A percentile compares a stretch with the other conserved stretches of the same genome.
phyloP scores from a whole-genome alignment of 2,888 invertebrate species.

The Campoplex nolae region DNA sequence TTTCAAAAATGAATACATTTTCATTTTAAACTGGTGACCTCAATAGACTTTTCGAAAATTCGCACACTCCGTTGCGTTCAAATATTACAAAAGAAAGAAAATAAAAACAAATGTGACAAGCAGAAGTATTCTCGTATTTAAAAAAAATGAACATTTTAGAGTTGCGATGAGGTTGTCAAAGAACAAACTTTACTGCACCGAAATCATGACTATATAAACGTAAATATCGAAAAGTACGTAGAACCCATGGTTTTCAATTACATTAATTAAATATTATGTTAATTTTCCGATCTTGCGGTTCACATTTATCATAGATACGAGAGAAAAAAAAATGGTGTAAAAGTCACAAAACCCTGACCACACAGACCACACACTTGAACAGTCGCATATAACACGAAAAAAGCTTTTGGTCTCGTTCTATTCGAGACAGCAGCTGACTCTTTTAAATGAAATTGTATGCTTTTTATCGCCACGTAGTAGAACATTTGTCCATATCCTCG shows the following conservation, averaged over 20 bases:
- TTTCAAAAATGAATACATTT: not conserved
- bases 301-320: slow-evolving; percentile 50
- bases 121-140: not conserved
- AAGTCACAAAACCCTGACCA: slow-evolving; percentile 34
- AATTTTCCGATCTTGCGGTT: slow-evolving; percentile 47
- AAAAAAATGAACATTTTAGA: not conserved
- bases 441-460: slow-evolving; percentile 63
- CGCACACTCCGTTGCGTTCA: not conserved
- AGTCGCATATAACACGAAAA: slow-evolving; percentile 34
- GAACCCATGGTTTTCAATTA: slow-evolving; percentile 42
- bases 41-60: not conserved
- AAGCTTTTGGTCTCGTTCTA: slow-evolving; percentile 64
- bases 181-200: slow-evolving; percentile 29
- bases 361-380: slow-evolving; percentile 32
- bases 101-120: slow-evolving; percentile 17
- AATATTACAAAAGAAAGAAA: not conserved
- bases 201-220: slow-evolving; percentile 42
- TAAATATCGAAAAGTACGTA: slow-evolving; percentile 25
- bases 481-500: slow-evolving; percentile 52
- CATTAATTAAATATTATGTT: slow-evolving; percentile 56
- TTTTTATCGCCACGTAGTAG: slow-evolving; percentile 66
- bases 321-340: slow-evolving; percentile 39
- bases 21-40: not conserved
- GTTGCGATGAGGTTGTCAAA: not conserved
- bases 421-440: slow-evolving; percentile 60